Conservation (phyloP, 2,888 invertebrate genomes). For the Eupithecia centaureata region DNA sequence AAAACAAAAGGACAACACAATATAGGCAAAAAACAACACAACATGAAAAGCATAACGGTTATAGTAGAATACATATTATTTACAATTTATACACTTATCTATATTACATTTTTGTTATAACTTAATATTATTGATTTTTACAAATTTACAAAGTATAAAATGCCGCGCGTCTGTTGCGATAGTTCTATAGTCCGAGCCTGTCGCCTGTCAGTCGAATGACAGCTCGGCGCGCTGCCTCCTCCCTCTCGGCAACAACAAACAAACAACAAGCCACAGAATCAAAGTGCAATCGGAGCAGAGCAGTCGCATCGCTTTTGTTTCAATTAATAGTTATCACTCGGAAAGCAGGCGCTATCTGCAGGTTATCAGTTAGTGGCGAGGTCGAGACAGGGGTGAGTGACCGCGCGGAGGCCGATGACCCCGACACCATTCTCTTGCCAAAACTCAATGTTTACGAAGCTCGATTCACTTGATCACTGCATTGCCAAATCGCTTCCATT, state of each 20-base stretch:
- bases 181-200: too few species aligned
- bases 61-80: too few species aligned
- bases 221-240: neutral
- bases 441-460: conserved; percentile 34
- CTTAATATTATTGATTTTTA: too few species aligned
- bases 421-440: conserved; percentile 42
- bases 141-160: too few species aligned
- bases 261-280: conserved; percentile 9
- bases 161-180: too few species aligned
- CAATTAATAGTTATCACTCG: conserved; percentile 8
- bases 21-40: too few species aligned
- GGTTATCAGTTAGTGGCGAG: conserved; percentile 19
- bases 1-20: too few species aligned
- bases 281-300: conserved; percentile 11
- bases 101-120: too few species aligned
- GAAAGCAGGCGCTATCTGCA: conserved; percentile 8
- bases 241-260: neutral
- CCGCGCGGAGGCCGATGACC: conserved; percentile 50
- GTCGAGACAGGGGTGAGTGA: conserved; percentile 62
- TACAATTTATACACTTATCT: too few species aligned
- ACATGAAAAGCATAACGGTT: too few species aligned
- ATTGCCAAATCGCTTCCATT: conserved; percentile 3
- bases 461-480: neutral
- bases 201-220: too few species aligned
- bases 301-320: conserved; percentile 22